Conservation (phyloP, 2,888 invertebrate species). For the Tachina grossa region DNA sequence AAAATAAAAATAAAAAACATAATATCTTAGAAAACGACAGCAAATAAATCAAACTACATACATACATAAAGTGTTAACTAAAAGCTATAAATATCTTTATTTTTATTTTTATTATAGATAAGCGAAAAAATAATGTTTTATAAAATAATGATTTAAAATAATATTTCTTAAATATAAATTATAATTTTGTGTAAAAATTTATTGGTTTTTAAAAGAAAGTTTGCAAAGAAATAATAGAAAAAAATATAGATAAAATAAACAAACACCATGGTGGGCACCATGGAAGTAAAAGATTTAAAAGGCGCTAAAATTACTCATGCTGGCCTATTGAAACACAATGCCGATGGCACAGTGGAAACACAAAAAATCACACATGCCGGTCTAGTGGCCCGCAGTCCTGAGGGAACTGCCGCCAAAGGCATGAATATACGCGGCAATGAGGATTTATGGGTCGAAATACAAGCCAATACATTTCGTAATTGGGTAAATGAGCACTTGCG, state of each 20-base stretch:
- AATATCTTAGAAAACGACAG: constrained; percentile 1
- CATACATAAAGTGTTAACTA: no score
- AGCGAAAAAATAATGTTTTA: not conserved
- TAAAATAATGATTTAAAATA: not conserved
- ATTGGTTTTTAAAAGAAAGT: constrained; percentile 6
- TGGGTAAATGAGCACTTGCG: constrained; percentile 97
- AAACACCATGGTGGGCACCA: constrained; percentile 73
- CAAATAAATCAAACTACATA: not conserved
- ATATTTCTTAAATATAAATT: not conserved
- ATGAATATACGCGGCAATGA: constrained; percentile 97
- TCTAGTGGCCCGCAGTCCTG: constrained; percentile 93
- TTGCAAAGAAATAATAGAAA: not conserved
- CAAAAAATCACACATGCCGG: constrained; percentile 89
- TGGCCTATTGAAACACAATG: constrained; percentile 85
- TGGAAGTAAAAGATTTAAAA: constrained; percentile 83
- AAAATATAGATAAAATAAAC: constrained; percentile 6
- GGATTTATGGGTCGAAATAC: constrained; percentile 98
- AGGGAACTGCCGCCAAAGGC: constrained; percentile 96
- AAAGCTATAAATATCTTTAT: no score
- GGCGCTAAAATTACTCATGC: constrained; percentile 86
- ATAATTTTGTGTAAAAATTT: not conserved
- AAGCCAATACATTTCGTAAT: constrained; percentile 97
- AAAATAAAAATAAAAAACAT: constrained; percentile 12
- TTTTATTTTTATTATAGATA: not conserved
- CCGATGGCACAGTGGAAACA: constrained; percentile 85